Conservation (phyloP, 2,888 invertebrate genomes). For the Iselma pallidipennis region DNA sequence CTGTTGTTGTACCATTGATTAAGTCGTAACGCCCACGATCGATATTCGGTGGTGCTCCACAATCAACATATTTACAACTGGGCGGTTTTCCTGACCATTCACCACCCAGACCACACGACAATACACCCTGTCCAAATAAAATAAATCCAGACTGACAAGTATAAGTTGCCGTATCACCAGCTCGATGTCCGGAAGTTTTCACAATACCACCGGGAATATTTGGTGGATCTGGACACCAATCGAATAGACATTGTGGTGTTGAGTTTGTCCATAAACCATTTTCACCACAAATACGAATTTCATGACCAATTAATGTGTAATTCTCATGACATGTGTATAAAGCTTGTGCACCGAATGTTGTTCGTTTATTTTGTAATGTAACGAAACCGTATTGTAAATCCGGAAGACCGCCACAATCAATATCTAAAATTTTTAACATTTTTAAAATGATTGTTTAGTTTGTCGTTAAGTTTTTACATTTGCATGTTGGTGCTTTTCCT, state of each 20-base stretch:
- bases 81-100: conserved; percentile 81
- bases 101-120: conserved; percentile 85
- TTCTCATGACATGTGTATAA: conserved; percentile 81
- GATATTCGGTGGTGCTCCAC: conserved; percentile 79
- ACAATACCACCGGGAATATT: conserved; percentile 77
- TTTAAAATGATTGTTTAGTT: neutral
- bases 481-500: conserved; percentile 78
- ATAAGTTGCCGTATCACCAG: conserved; percentile 81
- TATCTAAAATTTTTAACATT: conserved; percentile 61
- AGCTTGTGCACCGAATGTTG: conserved; percentile 78
- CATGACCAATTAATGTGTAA: conserved; percentile 79
- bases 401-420: conserved; percentile 75
- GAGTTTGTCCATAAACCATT: conserved; percentile 78
- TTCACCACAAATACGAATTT: conserved; percentile 72
- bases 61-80: conserved; percentile 84
- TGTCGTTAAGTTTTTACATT: conserved; percentile 66
- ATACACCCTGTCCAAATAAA: conserved; percentile 77
- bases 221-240: conserved; percentile 87
- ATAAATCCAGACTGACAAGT: conserved; percentile 83
- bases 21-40: conserved; percentile 75
- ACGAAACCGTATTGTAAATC: conserved; percentile 75
- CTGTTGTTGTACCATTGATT: conserved; percentile 80
- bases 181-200: conserved; percentile 70
- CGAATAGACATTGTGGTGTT: conserved; percentile 79
- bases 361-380: conserved; percentile 67